phyloP scores from a whole-genome alignment of 2,888 invertebrate species.

The Flexamia atlantica region DNA sequence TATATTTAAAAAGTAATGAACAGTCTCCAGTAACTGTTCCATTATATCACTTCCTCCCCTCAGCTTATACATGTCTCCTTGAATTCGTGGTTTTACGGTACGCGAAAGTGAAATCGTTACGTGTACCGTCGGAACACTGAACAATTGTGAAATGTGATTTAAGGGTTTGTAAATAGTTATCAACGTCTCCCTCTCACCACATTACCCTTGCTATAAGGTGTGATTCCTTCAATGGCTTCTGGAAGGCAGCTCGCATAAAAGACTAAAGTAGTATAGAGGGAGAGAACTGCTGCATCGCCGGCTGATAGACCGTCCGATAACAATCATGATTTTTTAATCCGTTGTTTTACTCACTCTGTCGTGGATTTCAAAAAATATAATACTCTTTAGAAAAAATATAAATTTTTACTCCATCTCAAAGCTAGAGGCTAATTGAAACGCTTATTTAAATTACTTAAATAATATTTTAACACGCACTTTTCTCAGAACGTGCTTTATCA shows the following conservation, averaged over 20 bases:
- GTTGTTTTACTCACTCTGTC: no score
- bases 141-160: not conserved
- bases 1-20: not conserved
- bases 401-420: no score
- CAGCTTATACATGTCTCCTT: not conserved
- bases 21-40: not conserved
- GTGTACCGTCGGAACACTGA: no score
- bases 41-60: not conserved
- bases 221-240: not conserved
- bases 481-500: no score
- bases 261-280: not conserved
- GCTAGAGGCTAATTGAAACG: no score
- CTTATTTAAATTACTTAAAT: no score
- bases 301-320: conserved; percentile 25
- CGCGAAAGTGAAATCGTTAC: no score
- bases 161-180: not conserved
- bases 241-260: not conserved
- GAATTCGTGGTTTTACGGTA: no score
- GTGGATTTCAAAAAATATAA: no score
- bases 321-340: not conserved
- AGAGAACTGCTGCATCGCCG: not conserved
- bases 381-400: no score
- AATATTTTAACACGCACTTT: no score
- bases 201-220: not conserved
- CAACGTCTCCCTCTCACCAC: not conserved